phyloP scores from a whole-genome alignment of 2,888 invertebrate genomes.

The Oconnorella tubifera region DNA sequence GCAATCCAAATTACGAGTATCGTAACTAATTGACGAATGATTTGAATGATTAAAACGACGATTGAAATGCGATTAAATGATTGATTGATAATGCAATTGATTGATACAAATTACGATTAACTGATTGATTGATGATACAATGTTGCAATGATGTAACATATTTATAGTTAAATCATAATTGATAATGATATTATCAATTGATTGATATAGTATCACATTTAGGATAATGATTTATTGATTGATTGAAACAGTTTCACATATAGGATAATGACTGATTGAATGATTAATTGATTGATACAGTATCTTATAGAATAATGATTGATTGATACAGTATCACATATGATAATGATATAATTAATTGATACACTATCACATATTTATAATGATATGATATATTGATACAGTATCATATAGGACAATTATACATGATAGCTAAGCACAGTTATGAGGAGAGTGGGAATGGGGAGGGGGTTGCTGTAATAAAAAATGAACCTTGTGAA shows the following conservation, averaged over 20 bases:
- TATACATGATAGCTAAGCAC: conserved; percentile 92
- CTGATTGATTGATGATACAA: too few species aligned
- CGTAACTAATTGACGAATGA: too few species aligned
- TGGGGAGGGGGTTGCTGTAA: conserved; percentile 86
- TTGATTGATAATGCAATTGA: too few species aligned
- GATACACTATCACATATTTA: neutral
- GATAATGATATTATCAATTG: too few species aligned
- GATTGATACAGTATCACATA: neutral
- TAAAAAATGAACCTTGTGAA: conserved; percentile 75
- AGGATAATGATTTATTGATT: neutral
- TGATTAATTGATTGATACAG: neutral
- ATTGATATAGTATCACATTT: too few species aligned
- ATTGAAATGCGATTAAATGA: too few species aligned
- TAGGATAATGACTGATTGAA: neutral
- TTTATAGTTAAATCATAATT: too few species aligned
- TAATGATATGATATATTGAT: conserved; percentile 41
- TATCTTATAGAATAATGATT: neutral
- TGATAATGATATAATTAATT: neutral
- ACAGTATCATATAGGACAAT: conserved; percentile 83
- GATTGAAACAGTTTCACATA: neutral
- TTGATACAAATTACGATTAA: too few species aligned
- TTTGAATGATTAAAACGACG: too few species aligned
- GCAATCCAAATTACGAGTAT: too few species aligned
- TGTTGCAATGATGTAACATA: too few species aligned
- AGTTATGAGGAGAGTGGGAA: conserved; percentile 84